These are phyloP conservation scores for Syrphus vitripennis DNA, from an alignment of 2,888 invertebrate species.

Conservation along the genomic window DNA sequence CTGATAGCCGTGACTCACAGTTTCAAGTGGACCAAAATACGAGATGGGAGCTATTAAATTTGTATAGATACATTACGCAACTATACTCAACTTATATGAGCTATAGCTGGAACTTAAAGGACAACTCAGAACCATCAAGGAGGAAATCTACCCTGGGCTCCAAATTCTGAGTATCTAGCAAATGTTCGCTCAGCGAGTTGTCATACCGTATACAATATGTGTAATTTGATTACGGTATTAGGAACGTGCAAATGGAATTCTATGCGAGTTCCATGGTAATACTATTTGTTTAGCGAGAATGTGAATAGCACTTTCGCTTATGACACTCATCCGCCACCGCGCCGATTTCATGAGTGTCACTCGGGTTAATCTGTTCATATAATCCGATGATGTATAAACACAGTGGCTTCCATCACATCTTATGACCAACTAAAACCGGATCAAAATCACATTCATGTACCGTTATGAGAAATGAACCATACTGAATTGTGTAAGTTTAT, in stretches of 20 bases:
- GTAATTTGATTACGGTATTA: constrained; percentile 62
- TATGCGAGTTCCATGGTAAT: neutral
- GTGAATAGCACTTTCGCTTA: constrained; percentile 14
- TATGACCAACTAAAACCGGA: constrained; percentile 27
- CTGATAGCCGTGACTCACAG: constrained; percentile 25
- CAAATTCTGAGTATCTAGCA: neutral
- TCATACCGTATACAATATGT: constrained; percentile 40
- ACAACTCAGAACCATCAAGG: too few relatives aligned
- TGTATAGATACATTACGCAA: too few relatives aligned
- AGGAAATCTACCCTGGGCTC: neutral
- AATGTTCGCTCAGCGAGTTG: constrained; percentile 35
- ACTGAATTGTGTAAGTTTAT: constrained; percentile 29
- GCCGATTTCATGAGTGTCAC: constrained; percentile 46
- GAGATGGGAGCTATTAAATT: constrained; percentile 46
- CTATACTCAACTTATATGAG: neutral
- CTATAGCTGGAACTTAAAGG: neutral
- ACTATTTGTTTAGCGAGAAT: neutral
- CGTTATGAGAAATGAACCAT: neutral
- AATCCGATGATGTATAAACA: constrained; percentile 55
- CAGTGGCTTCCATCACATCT: constrained; percentile 4
- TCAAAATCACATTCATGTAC: constrained; percentile 29
- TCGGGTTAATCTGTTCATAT: constrained; percentile 59
- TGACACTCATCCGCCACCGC: constrained; percentile 28
- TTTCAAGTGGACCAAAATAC: constrained; percentile 48
- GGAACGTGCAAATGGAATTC: constrained; percentile 56